Evolutionary conservation across 2,113 vertebrate species (phyloP), one percentile per base, ranked within the genome.

Genomic region (Larimichthys polyactis): DNA sequence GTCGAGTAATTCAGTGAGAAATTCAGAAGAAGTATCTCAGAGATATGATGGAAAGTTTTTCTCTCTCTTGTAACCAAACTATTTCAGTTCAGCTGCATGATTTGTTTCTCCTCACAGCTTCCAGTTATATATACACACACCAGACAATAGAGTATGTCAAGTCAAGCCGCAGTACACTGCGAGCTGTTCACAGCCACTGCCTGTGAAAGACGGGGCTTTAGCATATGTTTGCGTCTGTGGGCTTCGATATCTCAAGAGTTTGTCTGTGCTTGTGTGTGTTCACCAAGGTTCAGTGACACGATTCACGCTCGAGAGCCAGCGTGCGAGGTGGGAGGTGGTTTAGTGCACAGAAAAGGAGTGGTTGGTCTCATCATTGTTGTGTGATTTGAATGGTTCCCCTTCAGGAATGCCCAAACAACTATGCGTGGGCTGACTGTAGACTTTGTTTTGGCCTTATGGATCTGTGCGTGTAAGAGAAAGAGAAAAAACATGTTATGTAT

Each of bases 131-230:
- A 29, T 29, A 82, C 63, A 29, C 70, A 77, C 62, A 10, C n/a
- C 68, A 64, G 15, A 83, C 69, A 90, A 86, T 49, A 49, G 79
- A 65, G 68, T 36, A 59, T 69, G 86, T 85, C 83, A 74, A 74
- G 71, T 75, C 79, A 69, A 71, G 83, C 79, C 73, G 49, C 66
- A 77, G 60, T n/a, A 24, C 74, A 36, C 74, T 8, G 49, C 32
- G 11, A 62, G 64, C 77, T 84, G 58, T 92, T 90, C 89, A 90
- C 83, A 92, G 77, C 82, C 80, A 78, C 71, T 87, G 89, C 78
- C 82, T 87, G 67, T 92, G 90, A 91, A 88, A 92, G 87, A 86
- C 74, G 0, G 46, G 46, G 71, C 80, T 88, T 90, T 66, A 69
- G 55, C 29, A 24, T 67, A 32, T 85, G 77, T 88, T 83, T 90